phyloP scores from a whole-genome alignment of 2,797 vertebrate species.

The Ctenochaetus hawaiiensis region DNA sequence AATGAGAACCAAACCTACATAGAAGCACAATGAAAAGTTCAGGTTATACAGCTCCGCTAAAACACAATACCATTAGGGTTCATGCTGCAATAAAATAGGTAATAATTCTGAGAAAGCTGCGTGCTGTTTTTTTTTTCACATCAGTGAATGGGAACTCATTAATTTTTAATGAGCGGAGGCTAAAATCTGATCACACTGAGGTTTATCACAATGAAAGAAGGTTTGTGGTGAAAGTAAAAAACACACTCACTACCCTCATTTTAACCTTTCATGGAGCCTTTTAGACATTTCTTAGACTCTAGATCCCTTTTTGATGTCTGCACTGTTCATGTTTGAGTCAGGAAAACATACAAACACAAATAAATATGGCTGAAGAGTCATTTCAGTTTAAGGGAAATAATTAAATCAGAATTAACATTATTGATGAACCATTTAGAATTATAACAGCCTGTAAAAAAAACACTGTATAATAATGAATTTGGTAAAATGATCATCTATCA shows the following conservation, averaged over 20 bases:
- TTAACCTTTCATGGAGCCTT: background rate
- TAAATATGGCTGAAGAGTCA: background rate
- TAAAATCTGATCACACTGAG: slow-evolving; percentile 33
- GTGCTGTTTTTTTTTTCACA: background rate
- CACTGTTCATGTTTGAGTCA: slow-evolving; percentile 4
- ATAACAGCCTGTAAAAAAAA: background rate
- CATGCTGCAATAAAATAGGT: slow-evolving; percentile 16
- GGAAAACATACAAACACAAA: background rate
- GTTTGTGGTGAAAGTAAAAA: slow-evolving; percentile 21
- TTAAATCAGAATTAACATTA: background rate
- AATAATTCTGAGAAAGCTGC: slow-evolving; percentile 8
- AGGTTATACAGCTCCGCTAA: slow-evolving; percentile 14
- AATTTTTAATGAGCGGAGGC: slow-evolving; percentile 40
- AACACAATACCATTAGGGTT: background rate
- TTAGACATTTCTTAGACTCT: background rate
- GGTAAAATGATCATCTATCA: background rate
- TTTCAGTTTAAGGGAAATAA: background rate
- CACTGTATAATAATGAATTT: background rate
- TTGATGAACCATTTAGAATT: background rate
- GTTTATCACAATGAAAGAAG: slow-evolving; percentile 21
- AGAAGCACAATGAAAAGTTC: slow-evolving; percentile 14
- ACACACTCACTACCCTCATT: background rate
- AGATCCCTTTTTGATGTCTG: slow-evolving; percentile 6
- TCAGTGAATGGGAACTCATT: slow-evolving; percentile 25
- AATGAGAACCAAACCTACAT: background rate